Evolutionary conservation across 2,888 invertebrate genomes (phyloP), one percentile per base, ranked within the genome.

Genomic region (Linnaemya vulpina): DNA sequence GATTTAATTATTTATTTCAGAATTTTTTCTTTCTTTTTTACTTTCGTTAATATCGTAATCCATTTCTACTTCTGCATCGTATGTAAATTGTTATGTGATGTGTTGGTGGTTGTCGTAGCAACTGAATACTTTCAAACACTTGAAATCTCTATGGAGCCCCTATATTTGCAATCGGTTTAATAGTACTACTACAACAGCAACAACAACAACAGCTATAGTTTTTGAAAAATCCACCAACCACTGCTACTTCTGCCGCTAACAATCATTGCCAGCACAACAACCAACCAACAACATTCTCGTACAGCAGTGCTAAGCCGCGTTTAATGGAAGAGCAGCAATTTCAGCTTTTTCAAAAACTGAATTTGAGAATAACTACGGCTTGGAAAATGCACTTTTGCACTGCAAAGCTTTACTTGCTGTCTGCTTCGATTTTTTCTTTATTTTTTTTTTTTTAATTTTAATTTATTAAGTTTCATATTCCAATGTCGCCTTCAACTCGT

Each of bases 401-500:
- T 87, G 78, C 74, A 15, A 25, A 68, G 38, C 53, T 78, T 53
- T 67, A 17, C 10, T 65, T 55, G 25, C 51, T 58, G 13, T 40
- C 38, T 49, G 30, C 15, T 49, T 15, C 15, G 0, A n/a, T 53
- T 60, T 15, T 53, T 58, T 63, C 8, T 17, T 43, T 80, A 46
- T 68, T 68, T 68, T 58, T 38, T 25, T 67, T 68, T 38, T 7
- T 67, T 68, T 38, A 7, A 13, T 74, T 74, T 79, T 15, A 25
- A 74, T 25, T 38, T 58, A 55, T 86, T 3, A 65, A 87, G 86
- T 75, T 83, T 86, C 86, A 58, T 83, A 67, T 87, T 84, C 86
- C 91, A 91, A 91, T 91, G 91, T 91, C 92, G 92, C 89, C 90
- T 90, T 90, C 90, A 89, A 87, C 88, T 87, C 89, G 88, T 88